These are phyloP conservation scores for Orthosia gothica DNA, from an alignment of 2,888 invertebrate species.

Conservation along the genomic window DNA sequence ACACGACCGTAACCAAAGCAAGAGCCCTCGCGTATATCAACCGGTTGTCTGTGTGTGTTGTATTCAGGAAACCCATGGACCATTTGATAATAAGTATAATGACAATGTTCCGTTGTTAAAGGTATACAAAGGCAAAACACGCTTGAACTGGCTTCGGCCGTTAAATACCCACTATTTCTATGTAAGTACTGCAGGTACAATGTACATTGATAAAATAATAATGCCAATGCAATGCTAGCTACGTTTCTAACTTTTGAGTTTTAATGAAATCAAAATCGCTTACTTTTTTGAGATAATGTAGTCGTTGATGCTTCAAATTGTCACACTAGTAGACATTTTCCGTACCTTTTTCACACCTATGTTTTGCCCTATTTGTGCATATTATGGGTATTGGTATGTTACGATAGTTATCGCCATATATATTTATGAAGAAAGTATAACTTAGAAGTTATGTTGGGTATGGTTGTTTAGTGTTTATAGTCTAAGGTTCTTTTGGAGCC, in stretches of 20 bases:
- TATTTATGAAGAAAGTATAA: conserved; percentile 7
- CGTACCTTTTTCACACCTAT: not conserved
- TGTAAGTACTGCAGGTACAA: conserved; percentile 2
- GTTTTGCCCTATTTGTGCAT: too few species aligned
- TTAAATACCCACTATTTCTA: conserved; percentile 43
- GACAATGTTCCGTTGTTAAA: conserved; percentile 85
- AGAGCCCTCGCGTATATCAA: conserved; percentile 42
- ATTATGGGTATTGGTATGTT: not conserved
- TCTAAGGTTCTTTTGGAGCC: conserved; percentile 7
- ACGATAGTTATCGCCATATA: not conserved
- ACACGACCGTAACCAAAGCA: conserved; percentile 46
- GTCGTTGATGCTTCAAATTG: not conserved
- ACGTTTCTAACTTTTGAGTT: not conserved
- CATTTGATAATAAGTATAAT: conserved; percentile 82
- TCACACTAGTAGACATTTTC: not conserved
- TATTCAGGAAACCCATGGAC: conserved; percentile 72
- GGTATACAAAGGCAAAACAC: conserved; percentile 79
- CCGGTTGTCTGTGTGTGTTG: conserved; percentile 53
- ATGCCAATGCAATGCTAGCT: too few species aligned
- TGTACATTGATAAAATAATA: not conserved
- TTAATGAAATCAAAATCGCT: not conserved
- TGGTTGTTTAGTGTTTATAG: not conserved
- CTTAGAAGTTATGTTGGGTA: too few species aligned
- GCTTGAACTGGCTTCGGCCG: conserved; percentile 48
- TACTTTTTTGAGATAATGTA: not conserved